Percentiles rank a stretch among this genome's conserved stretches.
phyloP scores from a whole-genome alignment of 2,797 vertebrate genomes.

The Prionace glauca region DNA sequence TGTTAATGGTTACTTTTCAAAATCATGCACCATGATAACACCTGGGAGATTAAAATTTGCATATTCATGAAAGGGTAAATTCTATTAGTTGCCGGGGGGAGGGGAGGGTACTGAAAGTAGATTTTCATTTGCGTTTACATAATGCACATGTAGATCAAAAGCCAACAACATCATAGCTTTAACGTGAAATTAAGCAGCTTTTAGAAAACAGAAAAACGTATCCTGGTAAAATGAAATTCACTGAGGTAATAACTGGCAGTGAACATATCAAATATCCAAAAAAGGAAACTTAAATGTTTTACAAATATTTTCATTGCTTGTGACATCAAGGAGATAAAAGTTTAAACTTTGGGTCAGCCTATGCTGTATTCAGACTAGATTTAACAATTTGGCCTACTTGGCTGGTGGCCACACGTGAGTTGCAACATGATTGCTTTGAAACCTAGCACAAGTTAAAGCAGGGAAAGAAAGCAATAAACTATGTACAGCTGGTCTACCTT shows the following conservation, averaged over 20 bases:
- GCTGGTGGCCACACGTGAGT: neutral
- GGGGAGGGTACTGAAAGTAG: neutral
- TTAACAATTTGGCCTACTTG: constrained; percentile 33
- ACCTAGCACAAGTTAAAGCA: constrained; percentile 18
- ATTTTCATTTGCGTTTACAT: constrained; percentile 21
- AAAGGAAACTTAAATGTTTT: neutral
- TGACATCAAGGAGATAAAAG: neutral
- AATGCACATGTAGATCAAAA: constrained; percentile 12
- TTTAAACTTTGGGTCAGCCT: constrained; percentile 15
- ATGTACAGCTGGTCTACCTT: neutral
- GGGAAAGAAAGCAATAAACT: neutral
- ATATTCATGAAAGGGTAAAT: neutral
- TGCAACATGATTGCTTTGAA: constrained; percentile 32
- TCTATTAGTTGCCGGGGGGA: neutral
- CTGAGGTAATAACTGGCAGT: neutral
- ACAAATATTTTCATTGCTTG: neutral
- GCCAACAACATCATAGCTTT: neutral
- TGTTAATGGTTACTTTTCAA: neutral
- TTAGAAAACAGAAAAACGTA: neutral
- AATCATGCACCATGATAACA: neutral
- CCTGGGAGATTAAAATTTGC: neutral
- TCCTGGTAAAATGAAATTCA: neutral
- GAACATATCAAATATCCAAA: constrained; percentile 22
- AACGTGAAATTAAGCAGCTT: constrained; percentile 25
- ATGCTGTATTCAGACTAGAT: neutral